Percentiles rank a stretch among this genome's conserved stretches.
phyloP scores from a whole-genome alignment of 2,797 vertebrate species.

The Diceros bicornis region DNA sequence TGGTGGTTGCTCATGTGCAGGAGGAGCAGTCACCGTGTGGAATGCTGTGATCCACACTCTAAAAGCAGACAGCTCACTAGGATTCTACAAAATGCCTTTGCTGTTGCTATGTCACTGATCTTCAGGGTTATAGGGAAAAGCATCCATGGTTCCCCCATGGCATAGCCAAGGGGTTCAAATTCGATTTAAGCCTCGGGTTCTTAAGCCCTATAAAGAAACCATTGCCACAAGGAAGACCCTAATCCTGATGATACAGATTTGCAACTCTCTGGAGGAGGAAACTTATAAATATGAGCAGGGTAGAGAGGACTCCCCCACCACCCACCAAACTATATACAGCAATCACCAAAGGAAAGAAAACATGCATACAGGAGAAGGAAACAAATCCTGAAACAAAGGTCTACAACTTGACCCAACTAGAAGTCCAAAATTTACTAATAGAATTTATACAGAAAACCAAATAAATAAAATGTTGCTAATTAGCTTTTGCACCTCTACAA shows the following conservation, averaged over 20 bases:
- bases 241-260: neutral
- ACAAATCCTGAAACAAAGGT: neutral
- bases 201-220: neutral
- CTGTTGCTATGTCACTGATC: neutral
- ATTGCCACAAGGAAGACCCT: neutral
- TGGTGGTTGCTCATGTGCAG: neutral
- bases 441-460: neutral
- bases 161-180: neutral
- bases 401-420: neutral
- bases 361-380: neutral
- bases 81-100: neutral
- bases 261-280: neutral
- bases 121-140: neutral
- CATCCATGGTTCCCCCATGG: neutral
- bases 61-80: neutral
- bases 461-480: neutral
- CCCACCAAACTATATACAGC: neutral
- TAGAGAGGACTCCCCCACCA: neutral
- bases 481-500: neutral
- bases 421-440: constrained; percentile 22
- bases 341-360: neutral
- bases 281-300: neutral
- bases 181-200: neutral
- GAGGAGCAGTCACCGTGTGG: neutral
- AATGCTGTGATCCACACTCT: neutral